These are phyloP conservation scores for Muricea muricata DNA, from an alignment of 92 coral and sea anemone species.

Conservation along the genomic window DNA sequence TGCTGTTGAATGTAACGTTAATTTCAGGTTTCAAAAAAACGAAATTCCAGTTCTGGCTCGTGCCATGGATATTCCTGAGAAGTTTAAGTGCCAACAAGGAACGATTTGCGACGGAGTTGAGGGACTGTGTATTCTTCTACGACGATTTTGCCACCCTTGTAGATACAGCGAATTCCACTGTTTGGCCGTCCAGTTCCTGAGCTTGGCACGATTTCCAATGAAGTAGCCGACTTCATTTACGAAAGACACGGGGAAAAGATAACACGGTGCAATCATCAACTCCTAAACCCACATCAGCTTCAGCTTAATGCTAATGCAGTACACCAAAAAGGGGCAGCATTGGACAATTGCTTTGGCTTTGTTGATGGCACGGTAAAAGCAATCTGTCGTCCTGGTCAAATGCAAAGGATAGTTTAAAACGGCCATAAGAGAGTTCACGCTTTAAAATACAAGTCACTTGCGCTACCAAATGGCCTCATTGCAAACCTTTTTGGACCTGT, in stretches of 20 bases:
- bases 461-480: not conserved
- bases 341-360: not conserved
- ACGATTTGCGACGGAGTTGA: conserved; percentile 13
- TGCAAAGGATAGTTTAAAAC: not conserved
- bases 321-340: not conserved
- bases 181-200: conserved; percentile 18
- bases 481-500: not conserved
- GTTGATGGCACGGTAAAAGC: not conserved
- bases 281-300: not conserved
- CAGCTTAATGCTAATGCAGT: not conserved
- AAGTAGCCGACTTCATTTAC: not conserved
- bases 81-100: conserved; percentile 14
- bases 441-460: not conserved
- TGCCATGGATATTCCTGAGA: not conserved
- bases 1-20: not conserved
- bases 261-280: not conserved
- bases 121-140: not conserved
- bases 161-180: conserved; percentile 10
- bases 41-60: conserved; percentile 17
- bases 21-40: conserved; percentile 3
- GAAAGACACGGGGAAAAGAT: not conserved
- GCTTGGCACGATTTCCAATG: not conserved
- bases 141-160: conserved; percentile 21
- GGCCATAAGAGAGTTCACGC: not conserved
- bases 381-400: not conserved